These are phyloP conservation scores for Tretioscincus oriximinensis DNA, from an alignment of 2,113 vertebrate species.

Conservation along the genomic window DNA sequence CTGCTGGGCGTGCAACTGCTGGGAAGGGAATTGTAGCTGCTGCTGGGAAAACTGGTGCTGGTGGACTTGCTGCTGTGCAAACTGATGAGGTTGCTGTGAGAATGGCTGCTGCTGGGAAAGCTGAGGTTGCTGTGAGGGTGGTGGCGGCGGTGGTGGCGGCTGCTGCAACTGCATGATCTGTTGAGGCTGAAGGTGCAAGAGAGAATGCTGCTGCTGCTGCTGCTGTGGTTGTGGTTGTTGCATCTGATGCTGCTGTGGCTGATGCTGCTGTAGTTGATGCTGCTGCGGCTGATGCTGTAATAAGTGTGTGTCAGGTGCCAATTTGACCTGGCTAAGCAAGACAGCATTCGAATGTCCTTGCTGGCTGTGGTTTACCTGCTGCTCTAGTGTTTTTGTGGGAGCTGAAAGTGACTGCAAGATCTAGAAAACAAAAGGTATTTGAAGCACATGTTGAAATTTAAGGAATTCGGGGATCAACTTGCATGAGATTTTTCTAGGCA, in stretches of 20 bases:
- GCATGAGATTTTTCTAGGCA: background rate
- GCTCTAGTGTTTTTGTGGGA: conserved; percentile 86
- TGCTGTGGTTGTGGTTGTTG: conserved; percentile 69
- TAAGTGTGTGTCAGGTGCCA: conserved; percentile 80
- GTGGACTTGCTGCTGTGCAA: conserved; percentile 69
- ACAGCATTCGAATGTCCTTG: conserved; percentile 76
- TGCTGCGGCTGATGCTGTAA: conserved; percentile 73
- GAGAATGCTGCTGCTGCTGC: conserved; percentile 70
- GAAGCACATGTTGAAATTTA: conserved; percentile 2
- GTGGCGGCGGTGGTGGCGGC: conserved; percentile 12
- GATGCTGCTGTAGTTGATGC: conserved; percentile 69
- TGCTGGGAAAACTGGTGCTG: conserved; percentile 73
- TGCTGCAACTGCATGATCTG: conserved; percentile 71
- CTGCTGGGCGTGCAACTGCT: conserved; percentile 76
- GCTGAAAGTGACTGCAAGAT: conserved; percentile 90
- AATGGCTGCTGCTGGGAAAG: conserved; percentile 69
- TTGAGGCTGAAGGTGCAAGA: conserved; percentile 80
- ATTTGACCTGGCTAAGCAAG: conserved; percentile 76
- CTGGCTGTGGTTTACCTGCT: conserved; percentile 82
- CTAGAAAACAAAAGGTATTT: conserved; percentile 70
- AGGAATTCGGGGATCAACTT: background rate
- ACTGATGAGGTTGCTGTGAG: conserved; percentile 72
- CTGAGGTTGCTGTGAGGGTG: conserved; percentile 71
- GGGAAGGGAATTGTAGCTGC: conserved; percentile 76
- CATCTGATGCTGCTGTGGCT: conserved; percentile 72